phyloP scores from a whole-genome alignment of 2,888 invertebrate genomes.

The Diarsia rubi region DNA sequence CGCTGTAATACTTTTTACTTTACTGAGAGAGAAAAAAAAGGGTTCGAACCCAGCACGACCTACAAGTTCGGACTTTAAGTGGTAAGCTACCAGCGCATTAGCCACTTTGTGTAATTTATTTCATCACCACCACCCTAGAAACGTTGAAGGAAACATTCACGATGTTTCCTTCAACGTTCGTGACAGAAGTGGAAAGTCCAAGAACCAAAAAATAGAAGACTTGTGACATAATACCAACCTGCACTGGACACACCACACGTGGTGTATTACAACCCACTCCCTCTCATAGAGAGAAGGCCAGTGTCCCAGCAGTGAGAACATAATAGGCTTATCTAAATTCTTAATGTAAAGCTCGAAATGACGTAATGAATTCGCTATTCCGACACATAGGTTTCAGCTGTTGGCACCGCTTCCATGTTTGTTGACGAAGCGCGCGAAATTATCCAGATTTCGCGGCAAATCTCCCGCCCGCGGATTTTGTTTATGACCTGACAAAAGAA shows the following conservation, averaged over 20 bases:
- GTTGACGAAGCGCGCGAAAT: conserved; percentile 85
- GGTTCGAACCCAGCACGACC: neutral
- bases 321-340: conserved; percentile 26
- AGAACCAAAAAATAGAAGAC: neutral
- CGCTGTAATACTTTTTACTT: neutral
- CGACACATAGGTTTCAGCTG: conserved; percentile 76
- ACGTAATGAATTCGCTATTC: conserved; percentile 79
- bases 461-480: conserved; percentile 72
- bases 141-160: neutral
- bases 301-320: neutral
- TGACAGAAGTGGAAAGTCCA: neutral
- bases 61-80: too few relatives aligned
- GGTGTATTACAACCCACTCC: neutral
- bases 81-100: too few relatives aligned
- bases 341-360: conserved; percentile 62
- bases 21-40: too few relatives aligned
- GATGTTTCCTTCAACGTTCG: too few relatives aligned
- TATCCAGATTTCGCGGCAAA: conserved; percentile 86
- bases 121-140: neutral
- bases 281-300: neutral
- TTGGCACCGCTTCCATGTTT: conserved; percentile 79
- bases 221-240: neutral
- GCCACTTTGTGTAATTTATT: neutral
- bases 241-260: neutral
- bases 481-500: conserved; percentile 79